Evolutionary conservation across 92 coral and sea anemone genomes (phyloP).

Genomic region (Zoanthus sociatus): DNA sequence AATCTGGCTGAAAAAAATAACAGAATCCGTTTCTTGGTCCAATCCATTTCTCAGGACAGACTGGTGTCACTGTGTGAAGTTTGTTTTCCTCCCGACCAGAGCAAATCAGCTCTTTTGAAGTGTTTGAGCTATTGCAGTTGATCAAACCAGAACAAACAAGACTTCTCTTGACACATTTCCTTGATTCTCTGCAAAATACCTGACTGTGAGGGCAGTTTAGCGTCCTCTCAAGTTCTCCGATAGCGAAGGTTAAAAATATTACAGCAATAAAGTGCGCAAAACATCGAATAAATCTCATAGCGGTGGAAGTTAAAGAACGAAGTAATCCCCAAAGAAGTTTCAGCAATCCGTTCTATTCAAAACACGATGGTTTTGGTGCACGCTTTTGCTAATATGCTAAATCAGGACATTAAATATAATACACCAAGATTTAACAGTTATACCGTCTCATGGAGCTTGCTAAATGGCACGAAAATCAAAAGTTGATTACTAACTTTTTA

Average conservation of each 20-base stretch:
- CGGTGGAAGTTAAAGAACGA: neutral
- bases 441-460: neutral
- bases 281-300: neutral
- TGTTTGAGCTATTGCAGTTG: neutral
- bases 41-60: slow-evolving; percentile 29
- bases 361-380: neutral
- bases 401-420: neutral
- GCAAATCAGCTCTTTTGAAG: slow-evolving; percentile 16
- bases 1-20: slow-evolving; percentile 7
- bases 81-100: neutral
- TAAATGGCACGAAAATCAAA: neutral
- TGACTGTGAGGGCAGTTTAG: neutral
- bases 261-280: neutral
- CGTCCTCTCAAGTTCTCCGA: neutral
- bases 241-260: slow-evolving; percentile 1
- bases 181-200: slow-evolving; percentile 6
- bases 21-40: slow-evolving; percentile 34
- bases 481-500: neutral
- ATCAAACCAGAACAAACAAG: slow-evolving; percentile 25
- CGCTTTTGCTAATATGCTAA: neutral
- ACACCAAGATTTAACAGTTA: neutral
- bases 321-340: neutral
- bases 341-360: neutral
- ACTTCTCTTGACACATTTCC: slow-evolving; percentile 26
- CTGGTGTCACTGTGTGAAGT: neutral